Conservation (phyloP, 2,113 vertebrate genomes). For the Hippocampus guttulatus region DNA sequence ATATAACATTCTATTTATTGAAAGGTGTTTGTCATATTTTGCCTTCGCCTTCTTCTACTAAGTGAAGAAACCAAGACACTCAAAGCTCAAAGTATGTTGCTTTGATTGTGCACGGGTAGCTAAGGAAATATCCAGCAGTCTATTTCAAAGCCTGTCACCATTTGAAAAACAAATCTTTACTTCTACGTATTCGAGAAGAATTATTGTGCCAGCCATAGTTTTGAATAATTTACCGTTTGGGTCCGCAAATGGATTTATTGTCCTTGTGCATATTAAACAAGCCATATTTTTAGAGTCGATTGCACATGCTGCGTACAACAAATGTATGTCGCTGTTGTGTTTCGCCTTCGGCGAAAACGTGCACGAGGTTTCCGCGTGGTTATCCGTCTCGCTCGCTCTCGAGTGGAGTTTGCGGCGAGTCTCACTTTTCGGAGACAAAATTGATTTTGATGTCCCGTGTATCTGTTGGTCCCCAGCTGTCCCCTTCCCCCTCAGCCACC, state of each 20-base stretch:
- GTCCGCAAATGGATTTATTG: conserved; percentile 5
- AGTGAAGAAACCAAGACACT: too few relatives aligned
- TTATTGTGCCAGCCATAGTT: not conserved
- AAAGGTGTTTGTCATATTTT: too few relatives aligned
- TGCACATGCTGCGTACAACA: conserved; percentile 12
- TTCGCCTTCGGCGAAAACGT: conserved; percentile 21
- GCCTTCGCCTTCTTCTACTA: too few relatives aligned
- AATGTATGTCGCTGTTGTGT: conserved; percentile 11
- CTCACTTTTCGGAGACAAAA: not conserved
- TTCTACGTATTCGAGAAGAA: not conserved
- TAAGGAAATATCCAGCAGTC: not conserved
- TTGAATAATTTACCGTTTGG: conserved; percentile 14
- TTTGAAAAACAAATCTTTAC: not conserved
- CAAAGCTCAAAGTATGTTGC: too few relatives aligned
- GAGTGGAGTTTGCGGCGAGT: not conserved
- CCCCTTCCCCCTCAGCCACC: conserved; percentile 79
- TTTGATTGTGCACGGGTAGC: not conserved
- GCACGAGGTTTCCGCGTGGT: conserved; percentile 24
- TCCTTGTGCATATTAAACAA: conserved; percentile 9
- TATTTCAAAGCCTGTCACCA: not conserved
- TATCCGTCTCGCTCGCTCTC: not conserved
- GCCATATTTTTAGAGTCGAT: conserved; percentile 4
- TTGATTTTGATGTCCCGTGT: conserved; percentile 19
- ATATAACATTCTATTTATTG: not conserved
- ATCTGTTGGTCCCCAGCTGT: conserved; percentile 66